Percentiles rank a stretch among this genome's conserved stretches.
Evolutionary conservation across 92 coral and sea anemone genomes (phyloP).

Genomic region (Phymanthus crucifer): DNA sequence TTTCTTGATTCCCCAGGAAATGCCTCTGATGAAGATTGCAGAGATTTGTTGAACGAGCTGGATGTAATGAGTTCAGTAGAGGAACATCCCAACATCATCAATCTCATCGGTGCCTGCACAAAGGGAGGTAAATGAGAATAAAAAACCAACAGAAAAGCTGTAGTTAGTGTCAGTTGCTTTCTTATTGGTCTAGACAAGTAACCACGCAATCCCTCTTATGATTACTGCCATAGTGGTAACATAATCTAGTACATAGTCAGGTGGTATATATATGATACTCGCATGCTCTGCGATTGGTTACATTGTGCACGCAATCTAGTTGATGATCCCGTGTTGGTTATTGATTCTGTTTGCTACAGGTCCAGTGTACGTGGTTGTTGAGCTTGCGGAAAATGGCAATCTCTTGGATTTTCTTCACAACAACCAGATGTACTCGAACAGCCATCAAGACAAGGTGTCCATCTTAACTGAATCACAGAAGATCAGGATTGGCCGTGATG

Average conservation of each 20-base stretch:
- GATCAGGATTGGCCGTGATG: slow-evolving; percentile 23
- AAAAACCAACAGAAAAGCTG: no score
- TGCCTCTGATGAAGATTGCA: slow-evolving; percentile 53
- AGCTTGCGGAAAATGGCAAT: slow-evolving; percentile 25
- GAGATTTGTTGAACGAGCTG: slow-evolving; percentile 63
- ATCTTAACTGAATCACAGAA: slow-evolving; percentile 16
- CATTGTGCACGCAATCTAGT: no score
- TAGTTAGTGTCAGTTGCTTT: no score
- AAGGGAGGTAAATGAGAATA: neutral
- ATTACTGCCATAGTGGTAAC: no score
- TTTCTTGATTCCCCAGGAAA: slow-evolving; percentile 18
- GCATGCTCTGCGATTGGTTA: no score
- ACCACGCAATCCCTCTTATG: no score
- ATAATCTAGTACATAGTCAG: no score
- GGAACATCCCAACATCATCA: slow-evolving; percentile 65
- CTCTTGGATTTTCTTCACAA: slow-evolving; percentile 19
- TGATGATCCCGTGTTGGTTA: no score
- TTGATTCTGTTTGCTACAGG: neutral
- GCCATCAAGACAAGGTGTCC: neutral
- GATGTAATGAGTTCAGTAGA: slow-evolving; percentile 50
- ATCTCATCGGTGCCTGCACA: slow-evolving; percentile 68
- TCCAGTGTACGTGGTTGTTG: slow-evolving; percentile 14
- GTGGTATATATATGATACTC: no score
- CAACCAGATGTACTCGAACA: slow-evolving; percentile 13
- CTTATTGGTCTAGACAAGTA: no score